These are phyloP conservation scores for Drosophila kambysellisi DNA, from an alignment of 2,888 invertebrate genomes.

Conservation along the genomic window DNA sequence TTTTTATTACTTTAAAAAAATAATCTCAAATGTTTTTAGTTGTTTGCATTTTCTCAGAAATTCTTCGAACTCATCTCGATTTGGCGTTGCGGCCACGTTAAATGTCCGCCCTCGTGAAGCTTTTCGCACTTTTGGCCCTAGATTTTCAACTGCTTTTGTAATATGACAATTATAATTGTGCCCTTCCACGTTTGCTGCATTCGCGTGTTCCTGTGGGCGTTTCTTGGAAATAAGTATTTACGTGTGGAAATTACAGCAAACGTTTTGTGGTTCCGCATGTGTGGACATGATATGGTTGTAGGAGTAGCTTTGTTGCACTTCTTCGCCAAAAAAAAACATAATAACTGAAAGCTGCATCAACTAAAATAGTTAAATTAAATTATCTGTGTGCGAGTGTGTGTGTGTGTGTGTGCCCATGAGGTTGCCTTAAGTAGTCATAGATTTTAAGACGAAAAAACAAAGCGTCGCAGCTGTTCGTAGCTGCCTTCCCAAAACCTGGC, in stretches of 20 bases:
- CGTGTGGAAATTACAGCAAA: constrained; percentile 76
- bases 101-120: constrained; percentile 60
- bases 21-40: not conserved
- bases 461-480: constrained; percentile 44
- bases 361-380: constrained; percentile 77
- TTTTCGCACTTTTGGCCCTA: constrained; percentile 77
- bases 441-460: constrained; percentile 77
- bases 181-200: constrained; percentile 49
- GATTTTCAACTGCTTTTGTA: constrained; percentile 79
- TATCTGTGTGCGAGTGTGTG: constrained; percentile 21
- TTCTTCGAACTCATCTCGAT: constrained; percentile 25
- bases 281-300: constrained; percentile 15
- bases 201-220: constrained; percentile 26
- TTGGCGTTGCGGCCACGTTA: constrained; percentile 28
- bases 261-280: constrained; percentile 57
- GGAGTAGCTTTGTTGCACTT: constrained; percentile 68
- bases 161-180: constrained; percentile 81
- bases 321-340: constrained; percentile 50
- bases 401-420: constrained; percentile 26
- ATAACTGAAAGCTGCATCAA: constrained; percentile 56
- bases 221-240: constrained; percentile 77
- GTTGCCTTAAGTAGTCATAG: constrained; percentile 75
- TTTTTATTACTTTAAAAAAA: no score
- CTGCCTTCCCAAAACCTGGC: constrained; percentile 40
- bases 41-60: not conserved